Base-by-base conservation (phyloP, 2,797 vertebrate species). In the Distichodus sexfasciatus region DNA sequence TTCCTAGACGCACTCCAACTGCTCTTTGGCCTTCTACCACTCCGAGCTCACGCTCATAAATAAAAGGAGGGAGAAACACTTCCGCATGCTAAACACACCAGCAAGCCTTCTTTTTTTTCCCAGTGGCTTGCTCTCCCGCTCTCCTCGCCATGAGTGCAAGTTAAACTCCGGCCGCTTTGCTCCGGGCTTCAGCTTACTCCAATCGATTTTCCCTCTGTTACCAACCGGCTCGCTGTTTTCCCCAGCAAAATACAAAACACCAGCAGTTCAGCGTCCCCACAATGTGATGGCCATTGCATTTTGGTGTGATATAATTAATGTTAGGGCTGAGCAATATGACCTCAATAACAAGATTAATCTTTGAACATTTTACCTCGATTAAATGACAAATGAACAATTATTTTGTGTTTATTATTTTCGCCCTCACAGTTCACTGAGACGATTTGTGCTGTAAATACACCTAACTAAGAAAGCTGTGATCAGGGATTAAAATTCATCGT, bases 51-150 rank as follows among this genome's bases (percentile, higher is more conserved):
- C 53, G 38, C 26, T 33, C 63, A 74, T 72, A 83, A 76, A 80
- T 72, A 82, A 73, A 81, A 78, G 82, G 50, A 80, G 29, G 69
- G 50, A 73, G 47, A 33, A 69, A 41, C 29, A 6, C 62, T 43
- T 66, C 55, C 53, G 53, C 44, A 24, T 17, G 67, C 66, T 43
- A 53, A 35, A 67, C 51, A 75, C 41, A 55, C 61, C 59, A 60
- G 61, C 21, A 21, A 64, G 60, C 38, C 62, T 14, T 63, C 57
- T 63, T 53, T 63, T 51, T 63, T 53, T 35, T 66, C 64, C 57
- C 74, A 2, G n/a, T 35, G 68, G 48, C 66, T 40, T 43, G 9
- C 21, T 38, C 59, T 71, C 47, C 57, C 55, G 50, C 58, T 64
- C 36, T 17, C 35, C 62, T 74, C 28, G 24, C 24, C 28, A 23